These are phyloP conservation scores for Conistra vaccinii DNA, from an alignment of 2,888 invertebrate species.

Conservation along the genomic window DNA sequence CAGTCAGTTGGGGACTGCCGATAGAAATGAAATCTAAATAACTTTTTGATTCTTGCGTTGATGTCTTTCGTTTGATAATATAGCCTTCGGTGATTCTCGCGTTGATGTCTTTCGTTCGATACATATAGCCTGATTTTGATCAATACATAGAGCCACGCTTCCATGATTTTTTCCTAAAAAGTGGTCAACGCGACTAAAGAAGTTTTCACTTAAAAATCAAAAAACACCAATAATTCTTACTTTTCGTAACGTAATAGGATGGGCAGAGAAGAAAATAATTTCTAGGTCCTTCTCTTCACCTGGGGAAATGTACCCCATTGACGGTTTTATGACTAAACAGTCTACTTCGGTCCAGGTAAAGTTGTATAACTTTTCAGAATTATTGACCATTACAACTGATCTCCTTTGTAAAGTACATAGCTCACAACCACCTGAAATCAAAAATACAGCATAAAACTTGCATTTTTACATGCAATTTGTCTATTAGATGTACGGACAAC, in stretches of 20 bases:
- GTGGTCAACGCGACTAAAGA: no score
- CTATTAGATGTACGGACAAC: background rate
- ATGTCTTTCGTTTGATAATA: no score
- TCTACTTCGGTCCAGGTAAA: slow-evolving; percentile 82
- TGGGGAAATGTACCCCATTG: slow-evolving; percentile 86
- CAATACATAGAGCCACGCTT: no score
- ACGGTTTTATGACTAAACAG: slow-evolving; percentile 80
- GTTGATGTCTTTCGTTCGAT: no score
- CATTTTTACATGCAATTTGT: background rate
- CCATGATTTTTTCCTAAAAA: no score
- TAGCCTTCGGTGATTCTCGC: no score
- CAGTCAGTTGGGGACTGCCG: no score
- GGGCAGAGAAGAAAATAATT: slow-evolving; percentile 81
- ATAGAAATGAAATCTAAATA: no score
- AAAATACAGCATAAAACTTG: background rate
- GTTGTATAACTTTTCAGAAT: slow-evolving; percentile 87
- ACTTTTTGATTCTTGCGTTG: no score
- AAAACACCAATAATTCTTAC: slow-evolving; percentile 64
- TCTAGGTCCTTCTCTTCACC: slow-evolving; percentile 88
- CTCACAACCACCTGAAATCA: slow-evolving; percentile 83
- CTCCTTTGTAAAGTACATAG: slow-evolving; percentile 79
- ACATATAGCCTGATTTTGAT: no score
- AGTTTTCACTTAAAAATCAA: no score
- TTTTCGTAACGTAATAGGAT: slow-evolving; percentile 77
- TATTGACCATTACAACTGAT: slow-evolving; percentile 84